These are phyloP conservation scores for Athrips mouffetella DNA, from an alignment of 2,888 invertebrate species.

Conservation along the genomic window DNA sequence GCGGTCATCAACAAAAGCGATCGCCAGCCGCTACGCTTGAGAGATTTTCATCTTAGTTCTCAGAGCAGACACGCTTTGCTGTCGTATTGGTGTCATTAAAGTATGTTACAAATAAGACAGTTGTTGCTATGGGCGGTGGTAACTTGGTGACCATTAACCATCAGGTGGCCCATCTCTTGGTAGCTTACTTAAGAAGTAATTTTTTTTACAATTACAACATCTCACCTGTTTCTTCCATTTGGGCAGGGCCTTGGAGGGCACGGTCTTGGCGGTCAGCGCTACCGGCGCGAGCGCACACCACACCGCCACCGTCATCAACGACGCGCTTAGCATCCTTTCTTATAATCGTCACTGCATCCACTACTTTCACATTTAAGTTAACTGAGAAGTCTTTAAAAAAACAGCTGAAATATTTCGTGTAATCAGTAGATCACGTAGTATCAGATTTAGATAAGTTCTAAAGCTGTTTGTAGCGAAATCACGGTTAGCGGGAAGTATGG, in stretches of 20 bases:
- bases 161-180: not conserved
- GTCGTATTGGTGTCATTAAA: no score
- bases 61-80: no score
- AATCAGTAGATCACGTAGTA: not conserved
- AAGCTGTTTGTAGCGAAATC: no score
- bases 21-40: no score
- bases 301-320: conserved; percentile 39
- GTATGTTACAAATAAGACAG: no score
- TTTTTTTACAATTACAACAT: conserved; percentile 16
- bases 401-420: not conserved
- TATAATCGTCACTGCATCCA: conserved; percentile 18
- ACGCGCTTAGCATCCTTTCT: conserved; percentile 39
- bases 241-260: conserved; percentile 82
- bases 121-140: no score
- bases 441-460: not conserved
- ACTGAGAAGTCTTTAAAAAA: not conserved
- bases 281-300: conserved; percentile 46
- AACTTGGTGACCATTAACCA: no score
- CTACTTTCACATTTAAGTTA: not conserved
- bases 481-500: conserved; percentile 40
- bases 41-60: no score
- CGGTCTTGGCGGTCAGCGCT: conserved; percentile 62
- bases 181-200: not conserved
- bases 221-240: conserved; percentile 89
- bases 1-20: no score